phyloP scores from a whole-genome alignment of 64 coral and sea anemone genomes.

The Trachythela sp. region DNA sequence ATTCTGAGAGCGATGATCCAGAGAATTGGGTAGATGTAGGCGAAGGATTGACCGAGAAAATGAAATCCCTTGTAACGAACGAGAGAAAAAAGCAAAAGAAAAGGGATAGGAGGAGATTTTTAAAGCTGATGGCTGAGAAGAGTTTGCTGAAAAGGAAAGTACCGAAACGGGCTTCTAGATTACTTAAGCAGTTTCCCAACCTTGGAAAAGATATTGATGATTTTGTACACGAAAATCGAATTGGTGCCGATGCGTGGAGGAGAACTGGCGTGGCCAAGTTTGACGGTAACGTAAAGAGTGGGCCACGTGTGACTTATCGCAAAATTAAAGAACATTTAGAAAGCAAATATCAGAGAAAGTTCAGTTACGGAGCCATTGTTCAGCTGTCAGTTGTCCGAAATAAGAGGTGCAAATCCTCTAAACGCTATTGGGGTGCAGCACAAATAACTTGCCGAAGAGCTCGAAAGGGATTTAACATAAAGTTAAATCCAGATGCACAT shows the following conservation, averaged over 20 bases:
- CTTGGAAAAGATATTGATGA: slow-evolving; percentile 20
- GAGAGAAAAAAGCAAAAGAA: slow-evolving; percentile 25
- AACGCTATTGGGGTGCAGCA: background rate
- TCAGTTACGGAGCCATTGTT: background rate
- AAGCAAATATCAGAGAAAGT: background rate
- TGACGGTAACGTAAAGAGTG: background rate
- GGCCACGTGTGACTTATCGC: background rate
- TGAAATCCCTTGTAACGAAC: slow-evolving; percentile 41
- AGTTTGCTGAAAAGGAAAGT: slow-evolving; percentile 46
- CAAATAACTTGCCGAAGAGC: background rate
- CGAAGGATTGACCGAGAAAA: slow-evolving; percentile 40
- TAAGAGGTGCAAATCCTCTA: background rate
- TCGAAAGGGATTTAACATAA: background rate
- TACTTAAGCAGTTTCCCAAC: slow-evolving; percentile 50
- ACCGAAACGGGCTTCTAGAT: slow-evolving; percentile 33
- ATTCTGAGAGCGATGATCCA: slow-evolving; percentile 66
- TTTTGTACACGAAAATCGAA: background rate
- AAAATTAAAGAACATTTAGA: background rate
- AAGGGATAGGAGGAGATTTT: slow-evolving; percentile 33
- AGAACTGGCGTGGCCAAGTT: background rate
- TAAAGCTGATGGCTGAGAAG: slow-evolving; percentile 48
- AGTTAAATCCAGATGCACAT: background rate
- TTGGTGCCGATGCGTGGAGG: slow-evolving; percentile 22
- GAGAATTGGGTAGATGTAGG: slow-evolving; percentile 50
- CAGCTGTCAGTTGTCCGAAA: background rate